Percentiles rank a stretch among this genome's conserved stretches.
Evolutionary conservation across 1,140 invertebrate genomes (phyloP).

Genomic region (Saxidomus purpurata): DNA sequence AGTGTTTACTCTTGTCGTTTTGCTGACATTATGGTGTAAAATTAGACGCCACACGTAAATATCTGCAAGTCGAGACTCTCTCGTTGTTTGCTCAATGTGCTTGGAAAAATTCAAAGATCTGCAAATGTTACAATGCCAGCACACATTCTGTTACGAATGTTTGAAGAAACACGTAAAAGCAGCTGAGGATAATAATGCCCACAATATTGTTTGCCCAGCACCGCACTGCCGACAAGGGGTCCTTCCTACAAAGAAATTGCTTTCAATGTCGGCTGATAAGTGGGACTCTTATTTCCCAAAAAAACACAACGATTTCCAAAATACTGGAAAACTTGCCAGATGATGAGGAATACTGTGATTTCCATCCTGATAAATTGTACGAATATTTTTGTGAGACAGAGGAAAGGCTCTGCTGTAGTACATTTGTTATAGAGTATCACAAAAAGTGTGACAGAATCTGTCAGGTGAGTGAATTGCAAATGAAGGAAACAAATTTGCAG

Average conservation of each 20-base stretch:
- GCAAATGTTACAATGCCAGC: slow-evolving; percentile 65
- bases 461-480: slow-evolving; percentile 41
- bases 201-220: slow-evolving; percentile 51
- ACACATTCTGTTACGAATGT: slow-evolving; percentile 69
- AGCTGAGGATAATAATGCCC: background rate
- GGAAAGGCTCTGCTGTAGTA: slow-evolving; percentile 35
- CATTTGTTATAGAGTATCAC: slow-evolving; percentile 42
- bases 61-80: slow-evolving; percentile 21
- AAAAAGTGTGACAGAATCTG: slow-evolving; percentile 33
- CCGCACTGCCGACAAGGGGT: slow-evolving; percentile 23
- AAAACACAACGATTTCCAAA: slow-evolving; percentile 50
- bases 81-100: slow-evolving; percentile 66
- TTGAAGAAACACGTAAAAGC: slow-evolving; percentile 43
- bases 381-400: slow-evolving; percentile 63
- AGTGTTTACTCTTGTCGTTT: slow-evolving; percentile 33
- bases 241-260: background rate
- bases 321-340: slow-evolving; percentile 58
- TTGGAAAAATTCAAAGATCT: slow-evolving; percentile 54
- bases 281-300: slow-evolving; percentile 36
- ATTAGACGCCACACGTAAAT: slow-evolving; percentile 11
- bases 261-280: background rate
- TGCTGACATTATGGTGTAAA: background rate
- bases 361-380: slow-evolving; percentile 58
- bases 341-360: slow-evolving; percentile 54
- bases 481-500: background rate